A percentile compares a stretch with the other conserved stretches of the same genome.
These are phyloP conservation scores for Acromyrmex heyeri DNA, from an alignment of 1,140 invertebrate species.

Conservation along the genomic window DNA sequence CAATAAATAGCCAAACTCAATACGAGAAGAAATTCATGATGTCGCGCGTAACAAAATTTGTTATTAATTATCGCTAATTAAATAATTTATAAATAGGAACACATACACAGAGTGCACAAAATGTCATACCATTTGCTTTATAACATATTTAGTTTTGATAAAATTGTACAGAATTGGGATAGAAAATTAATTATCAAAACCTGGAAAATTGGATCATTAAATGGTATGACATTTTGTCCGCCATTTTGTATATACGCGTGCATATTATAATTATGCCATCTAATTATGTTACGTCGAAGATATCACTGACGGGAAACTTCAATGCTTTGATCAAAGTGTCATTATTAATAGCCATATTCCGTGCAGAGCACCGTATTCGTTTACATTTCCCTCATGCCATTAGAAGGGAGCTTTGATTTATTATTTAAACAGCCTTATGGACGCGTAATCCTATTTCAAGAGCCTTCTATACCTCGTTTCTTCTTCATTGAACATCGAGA, in stretches of 20 bases:
- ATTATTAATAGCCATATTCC: slow-evolving; percentile 31
- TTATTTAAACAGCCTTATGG: slow-evolving; percentile 48
- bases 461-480: not conserved
- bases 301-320: slow-evolving; percentile 30
- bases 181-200: no score
- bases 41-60: not conserved
- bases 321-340: slow-evolving; percentile 32
- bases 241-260: not conserved
- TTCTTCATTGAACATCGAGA: slow-evolving; percentile 27
- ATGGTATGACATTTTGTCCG: no score
- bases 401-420: slow-evolving; percentile 39
- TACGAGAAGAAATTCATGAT: not conserved
- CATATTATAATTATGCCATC: not conserved
- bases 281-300: not conserved
- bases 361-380: not conserved
- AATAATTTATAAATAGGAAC: slow-evolving; percentile 3
- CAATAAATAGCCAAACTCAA: not conserved
- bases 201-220: no score
- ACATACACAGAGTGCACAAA: not conserved
- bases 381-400: slow-evolving; percentile 17
- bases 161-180: no score
- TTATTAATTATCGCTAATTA: not conserved
- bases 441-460: not conserved
- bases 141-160: no score
- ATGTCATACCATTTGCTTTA: no score